Evolutionary conservation across 2,888 invertebrate species (phyloP), one percentile per base, ranked within the genome.

Genomic region (Hyposoter dolosus): DNA sequence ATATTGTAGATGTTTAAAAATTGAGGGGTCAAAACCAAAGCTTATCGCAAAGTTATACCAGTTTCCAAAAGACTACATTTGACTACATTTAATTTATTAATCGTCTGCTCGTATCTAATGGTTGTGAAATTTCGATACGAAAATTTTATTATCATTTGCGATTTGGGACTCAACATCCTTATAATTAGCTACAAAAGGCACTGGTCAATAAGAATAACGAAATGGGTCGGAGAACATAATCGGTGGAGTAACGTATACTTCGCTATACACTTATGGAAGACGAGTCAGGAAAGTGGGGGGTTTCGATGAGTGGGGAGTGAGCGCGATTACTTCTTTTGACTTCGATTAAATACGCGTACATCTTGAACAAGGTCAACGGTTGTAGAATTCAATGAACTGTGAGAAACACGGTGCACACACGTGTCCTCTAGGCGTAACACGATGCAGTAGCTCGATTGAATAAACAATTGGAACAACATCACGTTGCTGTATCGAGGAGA

Each of bases 381-480:
- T 35, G 47, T 50, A 35, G 19, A 35, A 72, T 53, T 53, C 35
- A 53, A 72, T 53, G 53, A 72, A 53, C 35, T 72, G 19, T 35
- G 53, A 53, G 19, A 47, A 47, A 45, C 69, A 28, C 17, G 47
- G 72, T 35, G 53, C 72, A 53, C 47, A 47, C 72, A 53, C 50
- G 72, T 53, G 50, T 72, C 72, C 35, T 35, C n/a, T 15, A 19
- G 35, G 50, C 23, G 19, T 12, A 56, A 45, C n/a, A 63, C 60
- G 65, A 50, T 77, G 50, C 65, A 66, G 63, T 12, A 50, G 43
- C 32, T 35, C 40, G 35, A 80, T 50, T 32, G 65, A 80, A 71
- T 72, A 35, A 80, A 80, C 50, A 63, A 72, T 60, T 69, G 45
- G 40, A 63, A 63, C 75, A 72, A 72, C 80, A 40, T 50, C 19